Evolutionary conservation across 2,113 vertebrate species (phyloP).

Genomic region (Emberiza fucata): DNA sequence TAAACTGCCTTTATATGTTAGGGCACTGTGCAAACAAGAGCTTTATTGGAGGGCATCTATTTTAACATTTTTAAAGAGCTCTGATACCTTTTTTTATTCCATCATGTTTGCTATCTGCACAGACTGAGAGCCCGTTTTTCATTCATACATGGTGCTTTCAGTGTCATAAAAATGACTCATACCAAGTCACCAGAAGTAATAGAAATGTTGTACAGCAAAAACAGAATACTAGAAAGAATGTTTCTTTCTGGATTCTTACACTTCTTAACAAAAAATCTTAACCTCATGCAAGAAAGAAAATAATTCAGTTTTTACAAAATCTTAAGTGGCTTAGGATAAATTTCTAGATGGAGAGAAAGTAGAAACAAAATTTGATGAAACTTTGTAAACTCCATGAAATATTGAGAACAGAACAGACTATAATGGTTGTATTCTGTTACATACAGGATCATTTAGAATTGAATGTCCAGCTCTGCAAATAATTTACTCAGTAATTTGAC

Average conservation of each 20-base stretch:
- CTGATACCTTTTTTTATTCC: background rate
- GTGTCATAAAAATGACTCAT: background rate
- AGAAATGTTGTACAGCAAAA: background rate
- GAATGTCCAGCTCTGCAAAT: background rate
- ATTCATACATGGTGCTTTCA: background rate
- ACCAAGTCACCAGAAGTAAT: background rate
- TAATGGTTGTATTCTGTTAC: background rate
- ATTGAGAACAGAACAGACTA: background rate
- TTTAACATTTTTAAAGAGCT: background rate
- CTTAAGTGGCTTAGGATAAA: background rate
- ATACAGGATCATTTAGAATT: background rate
- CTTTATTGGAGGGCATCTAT: background rate
- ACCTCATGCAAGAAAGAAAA: background rate
- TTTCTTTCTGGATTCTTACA: background rate
- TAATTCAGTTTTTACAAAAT: background rate
- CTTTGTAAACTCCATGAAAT: background rate
- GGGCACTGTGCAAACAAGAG: background rate
- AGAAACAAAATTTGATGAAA: background rate
- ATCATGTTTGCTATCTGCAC: background rate
- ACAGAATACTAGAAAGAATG: background rate
- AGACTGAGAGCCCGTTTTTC: background rate
- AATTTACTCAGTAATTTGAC: background rate
- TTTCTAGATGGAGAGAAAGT: background rate
- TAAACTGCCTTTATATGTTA: background rate
- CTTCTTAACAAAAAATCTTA: background rate